Conservation (phyloP, 2,888 invertebrate genomes). For the Neocrepidodera transversa region DNA sequence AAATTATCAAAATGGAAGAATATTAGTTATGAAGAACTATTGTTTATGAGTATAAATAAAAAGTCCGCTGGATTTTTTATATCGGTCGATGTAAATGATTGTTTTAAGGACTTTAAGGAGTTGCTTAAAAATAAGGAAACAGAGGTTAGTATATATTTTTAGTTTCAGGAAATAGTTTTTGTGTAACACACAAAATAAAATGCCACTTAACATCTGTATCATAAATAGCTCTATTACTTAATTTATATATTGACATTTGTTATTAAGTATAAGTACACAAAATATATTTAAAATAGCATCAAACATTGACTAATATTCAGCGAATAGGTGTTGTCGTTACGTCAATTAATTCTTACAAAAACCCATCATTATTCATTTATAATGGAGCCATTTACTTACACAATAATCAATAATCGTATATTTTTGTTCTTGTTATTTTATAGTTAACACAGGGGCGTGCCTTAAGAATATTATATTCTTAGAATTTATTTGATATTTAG, state of each 20-base stretch:
- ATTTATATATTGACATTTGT: no score
- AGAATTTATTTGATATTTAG: no score
- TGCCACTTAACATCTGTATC: no score
- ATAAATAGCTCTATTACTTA: no score
- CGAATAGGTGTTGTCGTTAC: slow-evolving; percentile 3
- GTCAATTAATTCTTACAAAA: not conserved
- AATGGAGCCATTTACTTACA: not conserved
- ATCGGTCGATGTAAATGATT: slow-evolving; percentile 43
- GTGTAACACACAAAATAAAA: no score
- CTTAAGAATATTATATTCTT: no score
- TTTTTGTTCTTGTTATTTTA: no score
- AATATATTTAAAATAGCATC: no score
- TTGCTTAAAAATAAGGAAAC: slow-evolving; percentile 20
- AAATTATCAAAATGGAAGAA: slow-evolving; percentile 44
- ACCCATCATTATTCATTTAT: not conserved
- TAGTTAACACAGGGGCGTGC: no score
- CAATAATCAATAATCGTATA: not conserved
- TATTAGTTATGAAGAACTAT: slow-evolving; percentile 45
- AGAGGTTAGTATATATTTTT: slow-evolving; percentile 18
- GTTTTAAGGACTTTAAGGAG: slow-evolving; percentile 49
- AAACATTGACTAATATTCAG: not conserved
- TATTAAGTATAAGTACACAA: no score
- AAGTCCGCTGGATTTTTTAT: slow-evolving; percentile 46
- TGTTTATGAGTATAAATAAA: slow-evolving; percentile 44
- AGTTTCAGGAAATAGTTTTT: no score